phyloP scores from a whole-genome alignment of 2,113 vertebrate species.

The Actenoides lindsayi region DNA sequence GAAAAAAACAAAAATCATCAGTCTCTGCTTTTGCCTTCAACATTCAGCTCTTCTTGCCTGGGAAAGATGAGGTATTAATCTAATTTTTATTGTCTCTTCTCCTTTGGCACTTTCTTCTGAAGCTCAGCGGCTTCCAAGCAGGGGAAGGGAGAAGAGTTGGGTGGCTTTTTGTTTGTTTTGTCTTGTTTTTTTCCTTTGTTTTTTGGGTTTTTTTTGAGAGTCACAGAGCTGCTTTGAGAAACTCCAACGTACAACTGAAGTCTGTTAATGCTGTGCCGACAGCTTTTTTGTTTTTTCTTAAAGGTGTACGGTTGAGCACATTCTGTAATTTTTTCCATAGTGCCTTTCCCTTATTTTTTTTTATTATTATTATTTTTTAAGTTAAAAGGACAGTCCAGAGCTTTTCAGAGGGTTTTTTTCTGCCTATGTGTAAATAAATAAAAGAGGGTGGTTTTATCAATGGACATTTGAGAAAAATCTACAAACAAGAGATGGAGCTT shows the following conservation, averaged over 20 bases:
- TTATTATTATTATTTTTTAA: constrained; percentile 44
- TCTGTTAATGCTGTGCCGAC: constrained; percentile 48
- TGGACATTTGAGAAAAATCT: constrained; percentile 43
- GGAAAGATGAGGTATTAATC: constrained; percentile 62
- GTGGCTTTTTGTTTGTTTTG: background rate
- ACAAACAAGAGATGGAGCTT: constrained; percentile 58
- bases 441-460: constrained; percentile 29
- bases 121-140: constrained; percentile 36
- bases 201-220: background rate
- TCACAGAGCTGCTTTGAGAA: constrained; percentile 60
- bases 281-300: constrained; percentile 58
- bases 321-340: constrained; percentile 74
- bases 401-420: constrained; percentile 62
- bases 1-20: constrained; percentile 43
- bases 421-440: constrained; percentile 74
- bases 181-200: background rate
- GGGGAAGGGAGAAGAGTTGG: constrained; percentile 26
- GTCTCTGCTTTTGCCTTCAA: constrained; percentile 71
- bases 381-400: constrained; percentile 75
- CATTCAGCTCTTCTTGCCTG: constrained; percentile 66
- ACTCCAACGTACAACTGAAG: constrained; percentile 30
- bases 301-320: constrained; percentile 67
- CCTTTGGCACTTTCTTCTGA: constrained; percentile 57
- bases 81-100: constrained; percentile 60
- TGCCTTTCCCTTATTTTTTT: constrained; percentile 77